A percentile compares a stretch with the other conserved stretches of the same genome.
phyloP scores from a whole-genome alignment of 2,888 invertebrate genomes.

The Melolontha melolontha region DNA sequence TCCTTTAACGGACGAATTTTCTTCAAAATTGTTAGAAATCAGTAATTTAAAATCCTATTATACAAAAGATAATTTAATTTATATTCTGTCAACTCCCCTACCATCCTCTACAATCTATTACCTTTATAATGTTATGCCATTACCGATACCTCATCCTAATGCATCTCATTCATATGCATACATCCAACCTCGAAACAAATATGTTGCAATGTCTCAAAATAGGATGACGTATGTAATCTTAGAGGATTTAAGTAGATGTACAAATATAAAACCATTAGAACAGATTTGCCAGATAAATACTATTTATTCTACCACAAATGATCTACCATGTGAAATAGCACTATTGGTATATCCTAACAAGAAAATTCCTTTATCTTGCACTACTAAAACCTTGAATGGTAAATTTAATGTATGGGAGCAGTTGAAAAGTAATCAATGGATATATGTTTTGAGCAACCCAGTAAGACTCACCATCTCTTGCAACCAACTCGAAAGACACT shows the following conservation, averaged over 20 bases:
- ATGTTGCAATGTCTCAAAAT: slow-evolving; percentile 19
- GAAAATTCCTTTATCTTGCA: not conserved
- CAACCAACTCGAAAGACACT: not conserved
- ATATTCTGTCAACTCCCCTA: slow-evolving; percentile 18
- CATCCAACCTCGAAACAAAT: slow-evolving; percentile 20
- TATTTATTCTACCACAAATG: not conserved
- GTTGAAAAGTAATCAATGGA: slow-evolving; percentile 7
- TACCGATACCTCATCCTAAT: slow-evolving; percentile 19
- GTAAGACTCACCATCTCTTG: slow-evolving; percentile 3
- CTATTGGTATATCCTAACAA: not conserved
- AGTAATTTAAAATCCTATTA: slow-evolving; percentile 3
- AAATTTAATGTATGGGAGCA: slow-evolving; percentile 4
- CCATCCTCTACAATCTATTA: slow-evolving; percentile 11
- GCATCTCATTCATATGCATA: slow-evolving; percentile 5
- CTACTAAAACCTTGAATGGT: not conserved
- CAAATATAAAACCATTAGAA: not conserved
- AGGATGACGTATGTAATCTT: slow-evolving; percentile 22
- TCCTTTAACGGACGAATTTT: slow-evolving; percentile 8
- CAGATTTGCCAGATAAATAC: slow-evolving; percentile 4
- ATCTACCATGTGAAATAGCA: slow-evolving; percentile 5
- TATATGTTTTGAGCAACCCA: slow-evolving; percentile 7
- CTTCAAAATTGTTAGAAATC: slow-evolving; percentile 8
- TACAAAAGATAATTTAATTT: slow-evolving; percentile 23
- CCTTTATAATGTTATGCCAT: slow-evolving; percentile 9
- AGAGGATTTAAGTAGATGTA: slow-evolving; percentile 3